Evolutionary conservation across 1,140 invertebrate genomes (phyloP).

Genomic region (Trinorchestia longiramus): DNA sequence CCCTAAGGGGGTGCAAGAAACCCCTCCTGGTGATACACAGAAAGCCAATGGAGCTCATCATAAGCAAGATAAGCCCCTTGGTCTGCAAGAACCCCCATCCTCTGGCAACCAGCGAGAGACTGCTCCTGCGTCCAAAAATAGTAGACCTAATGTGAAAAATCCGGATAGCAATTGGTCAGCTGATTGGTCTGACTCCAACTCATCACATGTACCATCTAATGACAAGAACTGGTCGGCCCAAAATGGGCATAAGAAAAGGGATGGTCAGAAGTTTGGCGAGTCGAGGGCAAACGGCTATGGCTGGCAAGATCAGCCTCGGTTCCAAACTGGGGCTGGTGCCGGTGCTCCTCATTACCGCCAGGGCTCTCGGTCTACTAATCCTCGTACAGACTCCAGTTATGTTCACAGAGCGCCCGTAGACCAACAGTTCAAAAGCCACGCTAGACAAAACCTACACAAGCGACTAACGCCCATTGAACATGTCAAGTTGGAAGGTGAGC

Average conservation of each 20-base stretch:
- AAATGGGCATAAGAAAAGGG: too few relatives aligned
- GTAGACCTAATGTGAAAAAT: neutral
- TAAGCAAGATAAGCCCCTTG: neutral
- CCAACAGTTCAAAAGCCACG: conserved; percentile 15
- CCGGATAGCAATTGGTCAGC: neutral
- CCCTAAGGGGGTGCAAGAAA: neutral
- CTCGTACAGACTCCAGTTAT: neutral
- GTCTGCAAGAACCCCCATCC: neutral
- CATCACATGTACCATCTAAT: neutral
- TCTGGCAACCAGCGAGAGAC: neutral
- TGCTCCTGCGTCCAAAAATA: neutral
- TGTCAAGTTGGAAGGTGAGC: neutral
- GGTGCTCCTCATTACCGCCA: neutral
- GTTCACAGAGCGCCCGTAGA: conserved; percentile 27
- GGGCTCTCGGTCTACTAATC: neutral
- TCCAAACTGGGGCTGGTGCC: neutral
- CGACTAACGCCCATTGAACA: neutral
- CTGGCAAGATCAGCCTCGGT: neutral
- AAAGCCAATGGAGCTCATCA: neutral
- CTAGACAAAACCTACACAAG: neutral
- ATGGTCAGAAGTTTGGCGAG: neutral
- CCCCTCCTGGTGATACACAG: neutral
- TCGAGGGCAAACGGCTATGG: neutral
- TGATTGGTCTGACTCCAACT: neutral
- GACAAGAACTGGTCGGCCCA: too few relatives aligned